Conservation (phyloP, 2,888 invertebrate species). For the Acanthoscelides obtectus region DNA sequence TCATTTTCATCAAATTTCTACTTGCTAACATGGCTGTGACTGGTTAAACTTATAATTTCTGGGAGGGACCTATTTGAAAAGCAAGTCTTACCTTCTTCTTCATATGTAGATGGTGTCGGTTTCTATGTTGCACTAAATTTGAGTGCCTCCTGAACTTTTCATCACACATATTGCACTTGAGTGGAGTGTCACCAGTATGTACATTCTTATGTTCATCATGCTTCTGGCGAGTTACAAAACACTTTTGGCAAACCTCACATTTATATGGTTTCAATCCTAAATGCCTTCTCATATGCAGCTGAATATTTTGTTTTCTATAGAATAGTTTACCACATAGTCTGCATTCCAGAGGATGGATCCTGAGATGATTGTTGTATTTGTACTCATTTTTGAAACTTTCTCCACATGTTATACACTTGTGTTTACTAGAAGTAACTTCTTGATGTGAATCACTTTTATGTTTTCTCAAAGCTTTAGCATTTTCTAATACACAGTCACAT, state of each 20-base stretch:
- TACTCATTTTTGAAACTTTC: conserved; percentile 65
- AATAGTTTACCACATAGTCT: conserved; percentile 76
- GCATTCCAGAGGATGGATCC: conserved; percentile 78
- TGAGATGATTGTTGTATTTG: conserved; percentile 68
- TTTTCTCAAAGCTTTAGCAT: conserved; percentile 39
- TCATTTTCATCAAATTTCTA: no score
- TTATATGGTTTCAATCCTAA: conserved; percentile 62
- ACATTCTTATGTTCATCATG: conserved; percentile 76
- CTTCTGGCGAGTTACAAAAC: conserved; percentile 78
- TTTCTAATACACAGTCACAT: conserved; percentile 36
- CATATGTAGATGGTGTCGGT: conserved; percentile 70
- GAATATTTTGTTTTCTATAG: conserved; percentile 66
- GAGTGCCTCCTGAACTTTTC: conserved; percentile 78
- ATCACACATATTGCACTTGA: conserved; percentile 76
- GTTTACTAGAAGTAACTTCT: conserved; percentile 40
- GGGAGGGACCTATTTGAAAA: no score
- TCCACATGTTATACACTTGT: conserved; percentile 59
- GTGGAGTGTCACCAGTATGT: conserved; percentile 76
- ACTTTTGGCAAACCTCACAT: conserved; percentile 76
- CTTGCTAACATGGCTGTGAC: no score
- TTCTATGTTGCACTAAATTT: conserved; percentile 79
- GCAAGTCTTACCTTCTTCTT: conserved; percentile 57
- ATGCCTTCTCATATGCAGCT: conserved; percentile 75
- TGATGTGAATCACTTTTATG: conserved; percentile 51
- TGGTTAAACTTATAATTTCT: no score